phyloP scores from a whole-genome alignment of 2,797 vertebrate genomes.

The Sebastiscus tertius region DNA sequence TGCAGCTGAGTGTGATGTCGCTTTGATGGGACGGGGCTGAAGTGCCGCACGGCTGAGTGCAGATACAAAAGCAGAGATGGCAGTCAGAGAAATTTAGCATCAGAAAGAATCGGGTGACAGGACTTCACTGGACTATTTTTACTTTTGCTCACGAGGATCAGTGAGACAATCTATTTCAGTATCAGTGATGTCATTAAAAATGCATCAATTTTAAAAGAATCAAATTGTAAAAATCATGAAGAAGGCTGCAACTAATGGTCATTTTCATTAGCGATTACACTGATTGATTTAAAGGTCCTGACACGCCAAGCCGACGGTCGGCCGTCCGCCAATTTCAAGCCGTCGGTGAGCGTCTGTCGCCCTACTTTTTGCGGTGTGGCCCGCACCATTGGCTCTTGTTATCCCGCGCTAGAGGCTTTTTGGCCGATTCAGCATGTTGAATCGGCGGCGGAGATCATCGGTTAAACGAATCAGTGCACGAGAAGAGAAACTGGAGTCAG shows the following conservation, averaged over 20 bases:
- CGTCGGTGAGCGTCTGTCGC: background rate
- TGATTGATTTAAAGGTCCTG: background rate
- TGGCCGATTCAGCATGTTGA: too few relatives aligned
- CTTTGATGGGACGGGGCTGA: constrained; percentile 54
- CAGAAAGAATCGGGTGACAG: constrained; percentile 18
- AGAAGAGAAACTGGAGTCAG: too few relatives aligned
- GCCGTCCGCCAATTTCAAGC: background rate
- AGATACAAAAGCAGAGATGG: constrained; percentile 6
- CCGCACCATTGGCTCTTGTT: fast-evolving
- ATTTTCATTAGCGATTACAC: fast-evolving
- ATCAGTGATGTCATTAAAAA: background rate
- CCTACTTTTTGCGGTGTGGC: too few relatives aligned
- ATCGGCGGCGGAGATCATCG: too few relatives aligned
- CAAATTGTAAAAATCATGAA: background rate
- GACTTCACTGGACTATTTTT: constrained; percentile 43
- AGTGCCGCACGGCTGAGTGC: constrained; percentile 1
- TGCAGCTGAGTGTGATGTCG: constrained; percentile 27
- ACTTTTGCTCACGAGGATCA: background rate
- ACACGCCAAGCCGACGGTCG: too few relatives aligned
- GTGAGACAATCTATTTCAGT: background rate
- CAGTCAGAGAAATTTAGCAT: constrained; percentile 20
- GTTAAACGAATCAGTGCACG: too few relatives aligned
- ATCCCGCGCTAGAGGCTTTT: too few relatives aligned
- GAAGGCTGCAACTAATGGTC: background rate
- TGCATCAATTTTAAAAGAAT: background rate